Evolutionary conservation across 92 coral and sea anemone species (phyloP), one percentile per base, ranked within the genome.

Genomic region (Porites evermanni): DNA sequence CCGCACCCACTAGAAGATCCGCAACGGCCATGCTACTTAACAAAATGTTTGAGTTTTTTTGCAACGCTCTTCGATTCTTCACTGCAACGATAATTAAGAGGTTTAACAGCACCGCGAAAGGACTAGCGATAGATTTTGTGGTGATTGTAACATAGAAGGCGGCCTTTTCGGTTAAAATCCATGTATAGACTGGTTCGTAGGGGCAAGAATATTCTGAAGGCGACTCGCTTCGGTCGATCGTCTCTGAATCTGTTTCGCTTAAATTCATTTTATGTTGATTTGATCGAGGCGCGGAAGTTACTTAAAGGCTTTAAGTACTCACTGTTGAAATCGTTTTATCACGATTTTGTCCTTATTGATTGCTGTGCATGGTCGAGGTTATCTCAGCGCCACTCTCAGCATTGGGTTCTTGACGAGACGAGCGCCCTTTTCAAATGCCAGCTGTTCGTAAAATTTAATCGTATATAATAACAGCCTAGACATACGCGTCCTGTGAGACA

Each of bases 11-110:
- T 6, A 81, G 2, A 6, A 82, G 70, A 71, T 82, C 86, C 1
- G 79, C 79, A 7, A 47, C 86, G 29, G 86, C 86, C 86, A 71
- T 29, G 63, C 86, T 82, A 32, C 61, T 19, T 8, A 71, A 21
- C 63, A 82, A 50, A 47, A 72, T 72, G 71, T 60, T 82, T 8
- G 78, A 82, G 70, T 81, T 81, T 12, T 21, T 72, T 32, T 82
- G 19, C 12, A 81, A 47, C 67, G 58, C 23, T 72, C 16, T 72
- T 20, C 58, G 65, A 32, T 23, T 69, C 1, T 7, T 69, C 32
- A 68, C 67, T 0, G 84, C 84, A 12, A 80, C 21, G 75, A 80
- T 80, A 11, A 68, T 53, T 10, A 80, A 53, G 26, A 80, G 8
- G 76, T 80, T 69, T 10, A 80, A 51, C 8, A 68, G 14, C 12